Evolutionary conservation across 2,797 vertebrate species (phyloP).

Genomic region (Alosa sapidissima): DNA sequence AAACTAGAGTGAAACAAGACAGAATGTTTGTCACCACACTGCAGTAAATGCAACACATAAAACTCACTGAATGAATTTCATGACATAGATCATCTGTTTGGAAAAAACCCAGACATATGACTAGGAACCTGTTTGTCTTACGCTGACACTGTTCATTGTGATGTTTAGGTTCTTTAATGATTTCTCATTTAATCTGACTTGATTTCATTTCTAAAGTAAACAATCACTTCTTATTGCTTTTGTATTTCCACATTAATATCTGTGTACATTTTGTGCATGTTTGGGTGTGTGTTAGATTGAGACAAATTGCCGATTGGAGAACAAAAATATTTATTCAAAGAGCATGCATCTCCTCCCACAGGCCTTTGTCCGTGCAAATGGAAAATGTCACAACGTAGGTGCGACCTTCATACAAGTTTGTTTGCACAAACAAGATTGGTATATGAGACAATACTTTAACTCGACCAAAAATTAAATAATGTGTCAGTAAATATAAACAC

Average conservation of each 20-base stretch:
- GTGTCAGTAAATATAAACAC: conserved; percentile 45
- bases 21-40: neutral
- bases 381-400: neutral
- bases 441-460: conserved; percentile 32
- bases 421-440: conserved; percentile 35
- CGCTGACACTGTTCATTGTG: neutral
- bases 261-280: neutral
- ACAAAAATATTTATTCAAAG: neutral
- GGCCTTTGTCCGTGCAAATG: neutral
- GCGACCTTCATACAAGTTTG: conserved; percentile 36
- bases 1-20: neutral
- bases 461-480: conserved; percentile 42
- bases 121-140: neutral
- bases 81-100: neutral
- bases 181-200: neutral
- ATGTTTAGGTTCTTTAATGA: neutral
- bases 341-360: neutral
- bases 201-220: neutral
- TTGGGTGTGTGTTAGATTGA: neutral
- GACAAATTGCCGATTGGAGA: neutral
- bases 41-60: neutral
- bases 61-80: too few relatives aligned
- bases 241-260: neutral
- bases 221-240: neutral
- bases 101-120: neutral